Evolutionary conservation across 2,797 vertebrate genomes (phyloP).

Genomic region (Ptychobarbus kaznakovi): DNA sequence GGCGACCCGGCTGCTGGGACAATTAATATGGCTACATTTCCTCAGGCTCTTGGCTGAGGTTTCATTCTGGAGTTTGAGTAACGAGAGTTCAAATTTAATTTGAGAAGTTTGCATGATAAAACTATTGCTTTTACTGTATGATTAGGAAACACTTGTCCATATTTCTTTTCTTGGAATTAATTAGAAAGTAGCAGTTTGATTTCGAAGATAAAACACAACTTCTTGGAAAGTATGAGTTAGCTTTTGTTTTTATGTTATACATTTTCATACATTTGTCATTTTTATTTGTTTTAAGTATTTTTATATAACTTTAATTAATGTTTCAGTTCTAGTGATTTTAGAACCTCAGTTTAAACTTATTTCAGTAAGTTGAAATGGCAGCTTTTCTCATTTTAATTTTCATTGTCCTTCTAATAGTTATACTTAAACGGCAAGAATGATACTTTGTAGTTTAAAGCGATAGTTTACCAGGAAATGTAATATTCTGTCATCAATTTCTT

Average conservation of each 20-base stretch:
- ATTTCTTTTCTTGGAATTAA: background rate
- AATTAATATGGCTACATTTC: slow-evolving; percentile 17
- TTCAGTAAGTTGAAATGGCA: background rate
- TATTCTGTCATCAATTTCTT: background rate
- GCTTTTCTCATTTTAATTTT: background rate
- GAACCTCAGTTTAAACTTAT: background rate
- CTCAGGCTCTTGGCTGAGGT: slow-evolving; percentile 1
- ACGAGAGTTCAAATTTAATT: background rate
- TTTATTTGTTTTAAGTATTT: background rate
- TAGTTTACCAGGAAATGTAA: background rate
- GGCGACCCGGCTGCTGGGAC: background rate
- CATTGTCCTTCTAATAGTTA: background rate
- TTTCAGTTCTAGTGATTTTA: background rate
- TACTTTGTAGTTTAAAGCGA: background rate
- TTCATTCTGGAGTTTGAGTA: slow-evolving; percentile 13
- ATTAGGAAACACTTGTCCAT: background rate
- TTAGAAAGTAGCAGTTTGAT: background rate
- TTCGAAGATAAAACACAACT: background rate
- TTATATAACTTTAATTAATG: background rate
- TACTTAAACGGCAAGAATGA: background rate
- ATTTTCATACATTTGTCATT: background rate
- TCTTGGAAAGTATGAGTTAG: background rate
- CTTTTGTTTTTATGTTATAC: background rate
- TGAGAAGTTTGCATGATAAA: background rate
- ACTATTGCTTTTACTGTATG: background rate